Conservation (phyloP, 2,113 vertebrate genomes). For the Melanotaenia duboulayi region DNA sequence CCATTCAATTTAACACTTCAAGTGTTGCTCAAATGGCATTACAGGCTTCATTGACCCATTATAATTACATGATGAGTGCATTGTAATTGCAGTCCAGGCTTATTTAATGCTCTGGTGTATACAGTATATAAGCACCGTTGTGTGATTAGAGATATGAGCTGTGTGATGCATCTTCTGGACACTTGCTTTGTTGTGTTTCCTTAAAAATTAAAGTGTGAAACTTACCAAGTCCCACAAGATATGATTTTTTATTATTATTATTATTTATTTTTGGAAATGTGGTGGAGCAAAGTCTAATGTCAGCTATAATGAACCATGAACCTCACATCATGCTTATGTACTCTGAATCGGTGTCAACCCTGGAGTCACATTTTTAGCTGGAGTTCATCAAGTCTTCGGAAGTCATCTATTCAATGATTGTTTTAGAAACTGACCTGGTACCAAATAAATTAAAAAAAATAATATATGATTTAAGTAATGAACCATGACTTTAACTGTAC, state of each 20-base stretch:
- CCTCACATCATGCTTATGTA: constrained; percentile 13
- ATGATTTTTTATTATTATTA: constrained; percentile 12
- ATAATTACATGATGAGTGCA: constrained; percentile 57
- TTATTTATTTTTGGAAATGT: constrained; percentile 10
- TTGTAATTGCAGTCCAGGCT: constrained; percentile 45
- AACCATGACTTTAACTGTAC: constrained; percentile 1
- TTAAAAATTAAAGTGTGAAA: constrained; percentile 18
- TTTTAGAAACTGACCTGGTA: constrained; percentile 11
- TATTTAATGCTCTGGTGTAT: constrained; percentile 25
- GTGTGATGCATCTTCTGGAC: constrained; percentile 4
- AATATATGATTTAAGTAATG: constrained; percentile 15
- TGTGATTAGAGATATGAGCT: neutral
- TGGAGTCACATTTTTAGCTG: constrained; percentile 4
- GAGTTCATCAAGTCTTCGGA: constrained; percentile 35
- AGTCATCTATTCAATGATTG: constrained; percentile 40
- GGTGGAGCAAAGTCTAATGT: constrained; percentile 32
- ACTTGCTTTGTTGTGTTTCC: constrained; percentile 11
- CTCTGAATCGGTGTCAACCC: constrained; percentile 19
- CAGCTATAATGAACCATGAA: constrained; percentile 46
- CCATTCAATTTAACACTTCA: constrained; percentile 60
- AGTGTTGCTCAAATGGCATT: constrained; percentile 60
- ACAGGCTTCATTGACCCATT: constrained; percentile 68
- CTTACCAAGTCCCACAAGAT: constrained; percentile 9
- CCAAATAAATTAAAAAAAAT: constrained; percentile 22
- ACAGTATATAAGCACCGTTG: constrained; percentile 6